Evolutionary conservation across 2,888 invertebrate genomes (phyloP).

Genomic region (Microplitis deprimator): DNA sequence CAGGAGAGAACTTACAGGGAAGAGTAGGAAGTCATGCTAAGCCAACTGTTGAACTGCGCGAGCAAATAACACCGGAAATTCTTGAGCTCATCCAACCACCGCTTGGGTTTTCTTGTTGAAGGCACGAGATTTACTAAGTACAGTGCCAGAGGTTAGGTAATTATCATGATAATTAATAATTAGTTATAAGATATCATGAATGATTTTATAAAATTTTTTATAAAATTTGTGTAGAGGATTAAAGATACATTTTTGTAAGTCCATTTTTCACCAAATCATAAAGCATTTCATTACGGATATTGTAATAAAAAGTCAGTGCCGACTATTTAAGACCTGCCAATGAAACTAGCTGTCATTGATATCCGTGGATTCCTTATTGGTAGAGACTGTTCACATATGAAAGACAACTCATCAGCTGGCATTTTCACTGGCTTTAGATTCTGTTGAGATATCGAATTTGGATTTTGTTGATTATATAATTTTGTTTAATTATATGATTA

Average conservation of each 20-base stretch:
- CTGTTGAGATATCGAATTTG: too few species aligned
- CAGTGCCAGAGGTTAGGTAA: slow-evolving; percentile 80
- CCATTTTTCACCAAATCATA: slow-evolving; percentile 93
- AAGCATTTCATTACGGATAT: slow-evolving; percentile 95
- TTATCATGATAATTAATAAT: slow-evolving; percentile 30
- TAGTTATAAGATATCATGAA: background rate
- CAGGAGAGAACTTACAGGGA: too few species aligned
- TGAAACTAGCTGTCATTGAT: slow-evolving; percentile 90
- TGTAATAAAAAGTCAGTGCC: slow-evolving; percentile 94
- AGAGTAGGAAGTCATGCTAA: too few species aligned
- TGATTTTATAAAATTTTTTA: background rate
- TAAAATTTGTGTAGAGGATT: slow-evolving; percentile 74
- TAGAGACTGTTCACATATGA: slow-evolving; percentile 94
- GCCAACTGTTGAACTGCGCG: too few species aligned
- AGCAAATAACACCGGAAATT: too few species aligned
- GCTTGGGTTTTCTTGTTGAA: slow-evolving; percentile 90
- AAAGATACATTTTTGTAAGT: slow-evolving; percentile 98
- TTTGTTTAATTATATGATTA: too few species aligned
- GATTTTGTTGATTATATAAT: too few species aligned
- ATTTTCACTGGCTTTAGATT: too few species aligned
- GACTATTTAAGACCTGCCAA: slow-evolving; percentile 87
- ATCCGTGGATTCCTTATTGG: slow-evolving; percentile 89
- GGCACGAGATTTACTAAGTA: slow-evolving; percentile 96
- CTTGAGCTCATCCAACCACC: slow-evolving; percentile 91
- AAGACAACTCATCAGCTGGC: slow-evolving; percentile 88